Evolutionary conservation across 2,888 invertebrate species (phyloP).

Genomic region (Nemotelus nigrinus): DNA sequence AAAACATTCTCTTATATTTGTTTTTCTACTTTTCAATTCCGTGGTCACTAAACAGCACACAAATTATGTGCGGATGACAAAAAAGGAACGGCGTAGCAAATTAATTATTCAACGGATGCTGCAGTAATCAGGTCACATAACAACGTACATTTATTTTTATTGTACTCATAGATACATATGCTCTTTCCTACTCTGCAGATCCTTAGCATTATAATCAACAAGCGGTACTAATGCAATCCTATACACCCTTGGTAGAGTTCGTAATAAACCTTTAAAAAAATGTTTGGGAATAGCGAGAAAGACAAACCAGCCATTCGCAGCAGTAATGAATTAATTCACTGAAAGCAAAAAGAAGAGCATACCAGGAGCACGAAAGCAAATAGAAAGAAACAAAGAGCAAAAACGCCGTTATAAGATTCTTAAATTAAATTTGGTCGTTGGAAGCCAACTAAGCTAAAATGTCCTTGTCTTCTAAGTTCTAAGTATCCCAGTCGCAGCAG

Average conservation of each 20-base stretch:
- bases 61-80: too few species aligned
- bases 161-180: conserved; percentile 5
- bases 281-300: background rate
- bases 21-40: too few species aligned
- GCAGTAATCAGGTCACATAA: background rate
- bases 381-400: conserved; percentile 28
- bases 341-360: conserved; percentile 12
- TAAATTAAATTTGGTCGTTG: conserved; percentile 34
- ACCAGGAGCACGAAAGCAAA: conserved; percentile 19
- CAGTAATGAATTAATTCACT: conserved; percentile 25
- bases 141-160: conserved; percentile 15
- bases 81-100: too few species aligned
- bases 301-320: background rate
- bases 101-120: conserved; percentile 13
- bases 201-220: conserved; percentile 2
- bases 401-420: conserved; percentile 11
- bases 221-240: background rate
- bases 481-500: background rate
- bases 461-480: conserved; percentile 27
- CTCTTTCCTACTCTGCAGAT: background rate
- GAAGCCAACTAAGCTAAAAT: conserved; percentile 28
- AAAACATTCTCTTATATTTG: too few species aligned
- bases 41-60: too few species aligned
- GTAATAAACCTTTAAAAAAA: conserved; percentile 31
- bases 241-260: conserved; percentile 21